Evolutionary conservation across 2,888 invertebrate genomes (phyloP), one percentile per base, ranked within the genome.

Genomic region (Entomobrya multifasciata): DNA sequence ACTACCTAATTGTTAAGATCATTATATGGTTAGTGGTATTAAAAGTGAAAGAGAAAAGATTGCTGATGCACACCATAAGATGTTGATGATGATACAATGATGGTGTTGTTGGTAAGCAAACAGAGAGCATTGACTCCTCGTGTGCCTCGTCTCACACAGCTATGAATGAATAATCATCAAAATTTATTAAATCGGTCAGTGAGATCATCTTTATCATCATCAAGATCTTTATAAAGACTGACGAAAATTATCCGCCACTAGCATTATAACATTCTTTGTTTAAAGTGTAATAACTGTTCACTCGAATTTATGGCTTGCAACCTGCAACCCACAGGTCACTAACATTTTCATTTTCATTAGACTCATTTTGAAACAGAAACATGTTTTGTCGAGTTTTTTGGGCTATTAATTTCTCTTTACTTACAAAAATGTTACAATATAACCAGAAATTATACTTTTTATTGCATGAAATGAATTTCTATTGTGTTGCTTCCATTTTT

Each of bases 1-100:
- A 27, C 27, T 49, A 27, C 67, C 67, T 72, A 72, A 72, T 72
- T 72, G 30, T 27, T 27, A 27, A 15, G 15, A 47, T 27, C 49
- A 49, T 72, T 49, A 72, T 49, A 72, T 72, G 72, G 27, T 22
- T 25, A 49, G 55, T 65, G 55, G 72, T 74, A 62, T 83, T 83
- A 83, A 83, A 83, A 83, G 82, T 84, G 84, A 84, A 84, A 77
- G 84, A 84, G 84, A 77, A 67, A 84, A 67, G 49, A n/a, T 4
- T 81, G 25, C 27, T 22, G 55, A 44, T 13, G 22, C 30, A 49
- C n/a, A 25, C 17, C 25, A 41, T 1, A 1, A 41, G 41, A 22
- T 36, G 41, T 17, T 67, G 57, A 2, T 22, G 22, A 20, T 20
- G 20, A 4, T 4, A 3, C 20, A 22, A 6, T 22, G 13, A 11